A percentile compares a stretch with the other conserved stretches of the same genome.
Conservation (phyloP, 2,888 invertebrate genomes). For the Sminthurinus aureus region DNA sequence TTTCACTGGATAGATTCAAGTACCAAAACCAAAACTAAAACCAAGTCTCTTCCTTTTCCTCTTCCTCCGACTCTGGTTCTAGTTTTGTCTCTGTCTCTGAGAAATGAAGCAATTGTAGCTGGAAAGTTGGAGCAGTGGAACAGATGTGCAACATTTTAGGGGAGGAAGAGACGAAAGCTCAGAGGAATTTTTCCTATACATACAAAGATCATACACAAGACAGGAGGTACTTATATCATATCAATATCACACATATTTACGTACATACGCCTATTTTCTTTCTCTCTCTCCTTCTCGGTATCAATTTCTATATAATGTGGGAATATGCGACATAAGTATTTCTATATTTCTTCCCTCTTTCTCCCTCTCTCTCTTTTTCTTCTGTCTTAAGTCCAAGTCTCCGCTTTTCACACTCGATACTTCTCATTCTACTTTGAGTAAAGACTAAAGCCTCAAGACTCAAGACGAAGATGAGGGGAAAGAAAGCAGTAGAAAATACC, state of each 20-base stretch:
- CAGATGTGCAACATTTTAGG: constrained; percentile 27
- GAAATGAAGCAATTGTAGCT: constrained; percentile 49
- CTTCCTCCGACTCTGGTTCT: too few relatives aligned
- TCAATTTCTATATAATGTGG: neutral
- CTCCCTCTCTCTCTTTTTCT: neutral
- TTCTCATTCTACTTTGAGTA: neutral
- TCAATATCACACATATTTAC: too few relatives aligned
- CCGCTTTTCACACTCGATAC: neutral
- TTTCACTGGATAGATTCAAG: constrained; percentile 24
- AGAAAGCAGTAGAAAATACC: neutral
- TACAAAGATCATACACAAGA: too few relatives aligned
- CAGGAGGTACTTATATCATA: too few relatives aligned
- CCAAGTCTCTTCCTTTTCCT: neutral
- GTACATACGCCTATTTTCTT: too few relatives aligned
- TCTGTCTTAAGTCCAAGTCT: neutral
- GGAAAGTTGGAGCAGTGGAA: constrained; percentile 23
- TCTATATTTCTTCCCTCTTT: neutral
- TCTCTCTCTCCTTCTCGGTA: neutral
- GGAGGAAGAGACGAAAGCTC: constrained; percentile 20
- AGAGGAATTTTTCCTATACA: constrained; percentile 28
- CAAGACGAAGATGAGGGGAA: constrained; percentile 1
- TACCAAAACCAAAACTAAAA: neutral
- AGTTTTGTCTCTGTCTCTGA: constrained; percentile 19
- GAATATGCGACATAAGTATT: too few relatives aligned
- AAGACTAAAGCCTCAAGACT: too few relatives aligned